phyloP scores from a whole-genome alignment of 2,888 invertebrate species.

The Ormia ochracea region DNA sequence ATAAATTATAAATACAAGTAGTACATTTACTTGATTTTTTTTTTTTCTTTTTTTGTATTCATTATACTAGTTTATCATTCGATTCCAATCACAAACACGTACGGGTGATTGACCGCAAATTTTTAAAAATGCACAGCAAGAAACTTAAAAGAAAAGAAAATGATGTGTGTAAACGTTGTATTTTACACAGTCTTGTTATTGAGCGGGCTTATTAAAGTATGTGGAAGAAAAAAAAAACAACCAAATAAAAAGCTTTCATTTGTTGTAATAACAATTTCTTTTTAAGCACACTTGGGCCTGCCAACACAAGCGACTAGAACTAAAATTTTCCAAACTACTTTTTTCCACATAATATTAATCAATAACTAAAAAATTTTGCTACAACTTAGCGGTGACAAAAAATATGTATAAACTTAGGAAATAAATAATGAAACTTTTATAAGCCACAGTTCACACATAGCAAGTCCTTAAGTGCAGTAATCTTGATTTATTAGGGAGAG shows the following conservation, averaged over 20 bases:
- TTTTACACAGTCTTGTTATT: constrained; percentile 29
- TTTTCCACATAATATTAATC: no score
- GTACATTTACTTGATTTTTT: constrained; percentile 1
- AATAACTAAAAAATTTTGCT: no score
- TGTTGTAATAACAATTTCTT: constrained; percentile 31
- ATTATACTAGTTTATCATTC: constrained; percentile 37
- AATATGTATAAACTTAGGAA: no score
- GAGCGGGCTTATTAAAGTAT: constrained; percentile 11
- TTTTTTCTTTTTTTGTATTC: constrained; percentile 19
- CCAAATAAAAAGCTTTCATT: constrained; percentile 46
- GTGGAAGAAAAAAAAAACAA: not conserved
- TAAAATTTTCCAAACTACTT: no score
- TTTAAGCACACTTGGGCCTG: constrained; percentile 1
- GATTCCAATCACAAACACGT: constrained; percentile 57
- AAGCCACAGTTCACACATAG: no score
- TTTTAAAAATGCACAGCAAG: constrained; percentile 1
- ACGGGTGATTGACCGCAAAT: constrained; percentile 62
- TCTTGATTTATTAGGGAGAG: no score
- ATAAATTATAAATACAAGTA: no score
- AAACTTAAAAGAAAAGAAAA: constrained; percentile 13
- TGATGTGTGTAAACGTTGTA: constrained; percentile 32
- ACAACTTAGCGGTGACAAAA: no score
- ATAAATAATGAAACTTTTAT: no score
- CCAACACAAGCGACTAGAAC: no score
- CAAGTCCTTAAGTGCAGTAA: no score